Percentiles rank a stretch among this genome's conserved stretches.
Conservation (phyloP, 2,113 vertebrate species). For the Erythrolamprus reginae region DNA sequence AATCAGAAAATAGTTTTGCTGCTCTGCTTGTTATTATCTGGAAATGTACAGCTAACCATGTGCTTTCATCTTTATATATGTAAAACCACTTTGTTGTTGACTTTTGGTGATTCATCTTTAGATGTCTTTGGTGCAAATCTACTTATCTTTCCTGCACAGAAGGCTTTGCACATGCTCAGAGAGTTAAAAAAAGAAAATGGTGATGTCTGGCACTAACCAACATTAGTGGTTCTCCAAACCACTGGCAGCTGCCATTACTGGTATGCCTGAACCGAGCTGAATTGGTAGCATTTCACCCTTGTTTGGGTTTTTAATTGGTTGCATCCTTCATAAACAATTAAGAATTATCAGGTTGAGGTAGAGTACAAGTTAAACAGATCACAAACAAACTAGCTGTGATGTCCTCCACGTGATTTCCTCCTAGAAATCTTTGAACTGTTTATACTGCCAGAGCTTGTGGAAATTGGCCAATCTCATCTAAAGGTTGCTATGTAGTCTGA, state of each 20-base stretch:
- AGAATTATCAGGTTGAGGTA: neutral
- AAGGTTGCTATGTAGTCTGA: neutral
- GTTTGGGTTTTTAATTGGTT: no score
- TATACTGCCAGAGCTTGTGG: neutral
- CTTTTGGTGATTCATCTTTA: neutral
- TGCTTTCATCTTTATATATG: neutral
- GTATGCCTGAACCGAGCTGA: no score
- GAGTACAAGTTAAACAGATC: neutral
- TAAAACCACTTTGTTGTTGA: neutral
- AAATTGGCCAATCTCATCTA: neutral
- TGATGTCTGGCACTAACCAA: no score
- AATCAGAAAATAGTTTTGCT: neutral
- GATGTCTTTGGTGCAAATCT: no score
- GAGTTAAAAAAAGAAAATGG: no score
- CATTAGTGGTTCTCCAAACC: no score
- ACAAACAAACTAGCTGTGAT: neutral
- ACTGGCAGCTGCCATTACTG: no score
- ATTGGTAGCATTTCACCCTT: no score
- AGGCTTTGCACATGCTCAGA: no score
- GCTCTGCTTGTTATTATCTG: neutral
- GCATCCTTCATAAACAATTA: no score
- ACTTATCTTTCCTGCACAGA: no score
- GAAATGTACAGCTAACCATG: neutral
- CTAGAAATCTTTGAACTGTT: neutral
- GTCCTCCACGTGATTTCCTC: neutral